Evolutionary conservation across 2,113 vertebrate species (phyloP).

Genomic region (Ellobius talpinus): DNA sequence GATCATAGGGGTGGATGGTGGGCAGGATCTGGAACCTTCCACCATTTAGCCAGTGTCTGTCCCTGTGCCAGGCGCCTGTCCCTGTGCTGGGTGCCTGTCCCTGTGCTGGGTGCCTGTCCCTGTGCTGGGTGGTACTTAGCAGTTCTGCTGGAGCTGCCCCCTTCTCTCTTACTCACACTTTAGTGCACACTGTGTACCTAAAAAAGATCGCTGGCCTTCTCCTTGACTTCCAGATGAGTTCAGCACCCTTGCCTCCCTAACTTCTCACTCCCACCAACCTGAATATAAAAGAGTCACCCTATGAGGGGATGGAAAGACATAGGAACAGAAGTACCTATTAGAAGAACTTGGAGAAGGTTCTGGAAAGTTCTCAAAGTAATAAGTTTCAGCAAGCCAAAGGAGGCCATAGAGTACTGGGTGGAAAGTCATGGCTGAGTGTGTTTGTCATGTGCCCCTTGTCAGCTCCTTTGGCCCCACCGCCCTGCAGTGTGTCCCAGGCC

Average conservation of each 20-base stretch:
- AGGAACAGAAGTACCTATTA: neutral
- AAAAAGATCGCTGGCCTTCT: neutral
- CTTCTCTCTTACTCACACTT: no score
- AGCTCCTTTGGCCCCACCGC: neutral
- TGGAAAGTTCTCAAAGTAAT: neutral
- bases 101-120: neutral
- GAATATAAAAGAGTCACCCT: neutral
- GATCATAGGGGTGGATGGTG: neutral
- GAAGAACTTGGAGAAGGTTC: neutral
- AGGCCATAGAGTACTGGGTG: no score
- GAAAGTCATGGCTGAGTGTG: neutral
- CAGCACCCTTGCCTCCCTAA: neutral
- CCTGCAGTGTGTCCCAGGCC: neutral
- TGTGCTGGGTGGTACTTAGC: accelerated
- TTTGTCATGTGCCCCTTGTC: neutral
- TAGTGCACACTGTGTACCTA: accelerated
- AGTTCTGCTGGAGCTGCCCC: neutral
- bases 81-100: neutral
- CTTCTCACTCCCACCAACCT: neutral
- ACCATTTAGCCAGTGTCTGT: accelerated
- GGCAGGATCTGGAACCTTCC: neutral
- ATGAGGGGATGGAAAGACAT: neutral
- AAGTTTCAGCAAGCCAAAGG: constrained; percentile 4
- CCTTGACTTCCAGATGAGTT: neutral
- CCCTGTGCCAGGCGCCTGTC: no score